Base-by-base conservation (phyloP, 2,888 invertebrate species). In the Gastracanthus pulcherrimus region DNA sequence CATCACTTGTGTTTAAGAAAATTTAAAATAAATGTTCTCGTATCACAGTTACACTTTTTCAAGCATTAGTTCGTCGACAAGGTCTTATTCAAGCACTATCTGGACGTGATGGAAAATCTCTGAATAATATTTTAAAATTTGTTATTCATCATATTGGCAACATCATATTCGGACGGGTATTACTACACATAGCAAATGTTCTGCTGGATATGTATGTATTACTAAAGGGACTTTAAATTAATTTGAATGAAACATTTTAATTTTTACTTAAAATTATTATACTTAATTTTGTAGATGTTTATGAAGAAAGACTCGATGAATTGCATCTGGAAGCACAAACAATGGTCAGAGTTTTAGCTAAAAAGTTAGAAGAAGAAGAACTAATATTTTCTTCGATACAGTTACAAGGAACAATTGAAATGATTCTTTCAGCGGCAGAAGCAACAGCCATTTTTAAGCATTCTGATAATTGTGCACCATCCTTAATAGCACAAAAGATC, bases 41-140 rank as follows among this genome's bases (percentile, higher is more conserved):
- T 86, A 93, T 95, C 34, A 95, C 97, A 1, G 95, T 97, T 41
- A 94, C 96, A 70, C 93, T 98, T 6, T 93, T 98, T 87, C 96
- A 97, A 89, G 98, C 98, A 92, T 92, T 99, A 82, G 95, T 96
- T n/a, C 94, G 96, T 87, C 94, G 98, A 76, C 95, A 95, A 89
- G 96, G 95, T 0, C 92, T 99, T 26, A 93, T 93, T 87, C 93
- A 94, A 82, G 97, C 98, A 0, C 92, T 98, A 62, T 94, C 94
- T 62, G 96, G 96, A 2, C 93, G 97, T 80, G 93, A 95, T 80
- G 94, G 95, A 70, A 94, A 94, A 84, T 94, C 94, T 1, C 91
- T 98, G 36, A 92, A 93, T 6, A 92, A 92, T 79, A 92, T 98
- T 77, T 91, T 98, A 9, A 94, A 94, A 82, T 99, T 98, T 91